phyloP scores from a whole-genome alignment of 2,113 vertebrate genomes.

The Dinomys branickii region DNA sequence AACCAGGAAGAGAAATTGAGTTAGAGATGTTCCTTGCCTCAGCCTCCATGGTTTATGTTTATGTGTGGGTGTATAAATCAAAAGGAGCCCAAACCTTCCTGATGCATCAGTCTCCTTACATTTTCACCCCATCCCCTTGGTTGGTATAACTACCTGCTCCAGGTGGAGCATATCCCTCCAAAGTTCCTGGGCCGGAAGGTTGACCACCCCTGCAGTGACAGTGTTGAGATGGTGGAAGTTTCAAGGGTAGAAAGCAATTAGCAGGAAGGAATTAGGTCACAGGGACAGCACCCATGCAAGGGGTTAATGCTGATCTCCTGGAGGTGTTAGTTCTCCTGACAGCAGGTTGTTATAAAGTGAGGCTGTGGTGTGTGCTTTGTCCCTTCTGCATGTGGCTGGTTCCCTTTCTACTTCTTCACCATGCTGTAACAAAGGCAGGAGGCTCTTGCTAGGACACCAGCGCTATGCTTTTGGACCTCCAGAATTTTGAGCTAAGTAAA shows the following conservation, averaged over 20 bases:
- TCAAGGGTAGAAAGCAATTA: background rate
- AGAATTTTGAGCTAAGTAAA: background rate
- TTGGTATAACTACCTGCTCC: background rate
- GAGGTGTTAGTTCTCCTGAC: background rate
- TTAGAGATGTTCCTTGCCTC: background rate
- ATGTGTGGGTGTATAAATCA: background rate
- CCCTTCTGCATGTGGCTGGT: background rate
- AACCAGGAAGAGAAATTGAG: background rate
- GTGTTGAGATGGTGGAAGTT: background rate
- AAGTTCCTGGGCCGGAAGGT: background rate
- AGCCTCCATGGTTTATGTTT: background rate
- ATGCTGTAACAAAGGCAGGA: background rate
- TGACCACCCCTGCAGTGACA: background rate
- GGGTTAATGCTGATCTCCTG: background rate
- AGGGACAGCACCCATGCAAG: no score
- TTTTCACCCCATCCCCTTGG: background rate
- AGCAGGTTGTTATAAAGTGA: background rate
- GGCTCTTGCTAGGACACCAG: no score
- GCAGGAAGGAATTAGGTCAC: background rate
- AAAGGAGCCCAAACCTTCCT: background rate
- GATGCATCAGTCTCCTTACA: background rate
- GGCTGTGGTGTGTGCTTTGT: background rate
- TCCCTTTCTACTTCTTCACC: background rate
- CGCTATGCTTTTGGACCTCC: background rate
- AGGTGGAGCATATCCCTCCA: background rate